Evolutionary conservation across 2,888 invertebrate genomes (phyloP), one percentile per base, ranked within the genome.

Genomic region (Atherix ibis): DNA sequence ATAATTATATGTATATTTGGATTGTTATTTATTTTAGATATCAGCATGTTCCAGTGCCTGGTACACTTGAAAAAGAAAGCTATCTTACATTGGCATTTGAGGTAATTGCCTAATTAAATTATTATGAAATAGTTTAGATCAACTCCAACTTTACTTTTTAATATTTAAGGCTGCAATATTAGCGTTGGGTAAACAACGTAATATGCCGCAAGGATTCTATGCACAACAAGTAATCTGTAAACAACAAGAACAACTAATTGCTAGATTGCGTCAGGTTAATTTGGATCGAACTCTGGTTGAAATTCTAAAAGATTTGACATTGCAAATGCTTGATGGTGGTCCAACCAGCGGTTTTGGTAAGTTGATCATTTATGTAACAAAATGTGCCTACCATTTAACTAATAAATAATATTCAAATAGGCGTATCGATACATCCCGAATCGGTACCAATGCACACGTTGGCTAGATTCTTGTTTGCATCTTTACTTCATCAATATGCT

Each of bases 361-460:
- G 29, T 22, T 15, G 19, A 2, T 18, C 73, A 12, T 14, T 3
- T 18, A 12, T 2, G 25, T 26, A 18, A 16, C 16, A 6, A n/a
- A n/a, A n/a, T n/a, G n/a, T 18, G 3, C 4, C 16, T 25, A 3
- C 13, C 14, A 32, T 13, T 15, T 15, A 24, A 15, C 12, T 14
- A 22, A 32, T 32, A 10, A 19, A 25, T 18, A 14, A 18, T 19
- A 15, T 18, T 31, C n/a, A 10, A 22, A 81, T 24, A 35, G 35
- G 80, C 16, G 58, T 65, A 13, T 52, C 58, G n/a, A 76, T 83
- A 43, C 82, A 82, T 54, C 76, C 82, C 0, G 76, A 84, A 46
- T 79, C 80, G 25, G 76, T 81, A 44, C 84, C 85, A 13, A 82
- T 84, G 69, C 84, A 85, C 54, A 82, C 81, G 27, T 82, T 83